Evolutionary conservation across 2,113 vertebrate species (phyloP), one percentile per base, ranked within the genome.

Genomic region (Otolemur garnettii): DNA sequence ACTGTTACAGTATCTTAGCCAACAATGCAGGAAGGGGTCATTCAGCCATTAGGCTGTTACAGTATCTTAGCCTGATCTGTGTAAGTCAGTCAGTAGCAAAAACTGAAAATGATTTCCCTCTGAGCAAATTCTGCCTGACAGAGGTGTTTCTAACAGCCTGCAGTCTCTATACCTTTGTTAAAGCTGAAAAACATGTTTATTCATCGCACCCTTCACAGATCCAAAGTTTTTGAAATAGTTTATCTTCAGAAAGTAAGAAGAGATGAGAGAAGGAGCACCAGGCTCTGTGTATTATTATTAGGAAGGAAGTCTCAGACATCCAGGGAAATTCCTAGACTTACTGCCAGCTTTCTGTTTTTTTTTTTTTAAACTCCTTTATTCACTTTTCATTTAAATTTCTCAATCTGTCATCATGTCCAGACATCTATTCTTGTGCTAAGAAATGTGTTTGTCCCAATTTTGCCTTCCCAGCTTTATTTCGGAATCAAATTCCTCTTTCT

Each of bases 221-320:
- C 74, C 85, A 53, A 69, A 62, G 38, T 87, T 38, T 93, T 92
- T 91, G 96, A 96, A 94, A 96, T 77, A 17, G 78, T 94, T 94
- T 96, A 89, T 95, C 94, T 97, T 96, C 69, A 96, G 90, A 96
- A 96, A 85, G 92, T 94, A 96, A 90, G 87, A 66, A 93, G 87
- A 88, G 85, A 94, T 82, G 57, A 87, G 82, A 93, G n/a, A 96
- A 79, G 35, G 82, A 85, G 90, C 91, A 75, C 68, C 87, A 93
- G 82, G 72, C 57, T 87, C 81, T 96, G 93, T 93, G 82, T 92
- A 75, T 94, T 81, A 71, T 94, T 82, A 72, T 96, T 38, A 94
- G 85, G 88, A 97, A 97, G 96, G 50, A 95, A 93, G 94, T 80
- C 80, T 57, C 35, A 92, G 83, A 69, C 83, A 90, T 83, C 82